Conservation (phyloP, 2,797 vertebrate species). For the Natrix natrix region DNA sequence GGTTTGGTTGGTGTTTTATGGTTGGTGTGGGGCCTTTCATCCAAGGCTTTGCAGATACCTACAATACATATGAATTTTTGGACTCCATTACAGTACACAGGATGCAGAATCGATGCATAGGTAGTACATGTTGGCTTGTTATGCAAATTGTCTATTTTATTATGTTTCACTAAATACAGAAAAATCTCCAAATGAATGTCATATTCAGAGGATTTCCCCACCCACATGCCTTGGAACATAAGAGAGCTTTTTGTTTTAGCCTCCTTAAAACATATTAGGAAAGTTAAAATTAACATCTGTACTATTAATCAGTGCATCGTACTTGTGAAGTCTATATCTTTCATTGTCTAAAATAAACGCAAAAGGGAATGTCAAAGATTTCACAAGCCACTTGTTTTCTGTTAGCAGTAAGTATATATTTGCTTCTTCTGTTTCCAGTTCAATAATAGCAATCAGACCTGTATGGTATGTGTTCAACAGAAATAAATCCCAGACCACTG, state of each 20-base stretch:
- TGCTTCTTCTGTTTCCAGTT: conserved; percentile 13
- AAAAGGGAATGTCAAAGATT: conserved; percentile 17
- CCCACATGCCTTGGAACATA: neutral
- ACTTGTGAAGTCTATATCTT: conserved; percentile 5
- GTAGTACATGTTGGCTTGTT: neutral
- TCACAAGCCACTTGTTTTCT: conserved; percentile 21
- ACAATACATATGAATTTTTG: neutral
- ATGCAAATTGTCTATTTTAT: neutral
- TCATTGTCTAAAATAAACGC: neutral
- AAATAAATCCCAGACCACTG: neutral
- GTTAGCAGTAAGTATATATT: conserved; percentile 28
- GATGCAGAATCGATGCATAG: neutral
- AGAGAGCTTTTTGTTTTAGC: conserved; percentile 6
- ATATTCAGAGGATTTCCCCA: neutral
- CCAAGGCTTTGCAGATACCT: neutral
- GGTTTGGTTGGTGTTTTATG: neutral
- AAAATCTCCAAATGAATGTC: neutral
- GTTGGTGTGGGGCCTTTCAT: neutral
- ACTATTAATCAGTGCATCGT: conserved; percentile 11
- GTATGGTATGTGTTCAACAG: neutral
- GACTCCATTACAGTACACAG: neutral
- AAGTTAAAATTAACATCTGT: conserved; percentile 24
- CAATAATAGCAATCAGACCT: conserved; percentile 26
- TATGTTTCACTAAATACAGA: conserved; percentile 1
- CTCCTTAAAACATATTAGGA: neutral